phyloP scores from a whole-genome alignment of 2,888 invertebrate genomes.

The Parnassius apollo region DNA sequence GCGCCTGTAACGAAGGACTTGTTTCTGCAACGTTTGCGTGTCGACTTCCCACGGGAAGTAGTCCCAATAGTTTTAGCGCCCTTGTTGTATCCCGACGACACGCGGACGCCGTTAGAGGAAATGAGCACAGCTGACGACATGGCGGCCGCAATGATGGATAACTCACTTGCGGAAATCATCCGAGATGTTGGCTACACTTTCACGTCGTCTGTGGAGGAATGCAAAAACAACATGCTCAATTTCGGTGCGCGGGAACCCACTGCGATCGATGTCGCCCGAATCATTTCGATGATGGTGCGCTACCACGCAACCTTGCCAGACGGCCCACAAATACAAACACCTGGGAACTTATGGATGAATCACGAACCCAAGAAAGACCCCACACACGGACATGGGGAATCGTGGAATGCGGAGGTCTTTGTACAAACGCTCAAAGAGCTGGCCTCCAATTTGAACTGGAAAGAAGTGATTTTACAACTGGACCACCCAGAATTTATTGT shows the following conservation, averaged over 20 bases:
- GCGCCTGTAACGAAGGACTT: conserved; percentile 88
- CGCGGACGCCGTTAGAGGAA: conserved; percentile 83
- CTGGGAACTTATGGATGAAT: conserved; percentile 84
- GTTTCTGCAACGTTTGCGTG: conserved; percentile 89
- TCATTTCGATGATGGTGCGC: conserved; percentile 92
- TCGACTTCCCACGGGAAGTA: conserved; percentile 93
- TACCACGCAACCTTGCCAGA: conserved; percentile 85
- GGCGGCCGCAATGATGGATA: conserved; percentile 84
- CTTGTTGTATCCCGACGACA: conserved; percentile 90
- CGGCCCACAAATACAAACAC: conserved; percentile 86
- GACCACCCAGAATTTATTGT: conserved; percentile 95
- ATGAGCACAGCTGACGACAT: conserved; percentile 84
- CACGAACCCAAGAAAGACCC: conserved; percentile 80
- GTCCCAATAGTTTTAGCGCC: conserved; percentile 95
- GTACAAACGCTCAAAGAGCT: conserved; percentile 95
- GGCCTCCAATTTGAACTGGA: conserved; percentile 93
- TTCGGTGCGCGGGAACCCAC: conserved; percentile 91
- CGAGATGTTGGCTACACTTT: conserved; percentile 96
- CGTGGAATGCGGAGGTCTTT: conserved; percentile 97
- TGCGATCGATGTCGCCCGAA: conserved; percentile 90
- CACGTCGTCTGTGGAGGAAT: conserved; percentile 92
- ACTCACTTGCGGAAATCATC: conserved; percentile 92
- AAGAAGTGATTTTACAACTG: conserved; percentile 93
- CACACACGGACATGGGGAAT: conserved; percentile 70
- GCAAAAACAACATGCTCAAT: conserved; percentile 90